Base-by-base conservation (phyloP, 2,888 invertebrate species). In the Gastracanthus pulcherrimus region DNA sequence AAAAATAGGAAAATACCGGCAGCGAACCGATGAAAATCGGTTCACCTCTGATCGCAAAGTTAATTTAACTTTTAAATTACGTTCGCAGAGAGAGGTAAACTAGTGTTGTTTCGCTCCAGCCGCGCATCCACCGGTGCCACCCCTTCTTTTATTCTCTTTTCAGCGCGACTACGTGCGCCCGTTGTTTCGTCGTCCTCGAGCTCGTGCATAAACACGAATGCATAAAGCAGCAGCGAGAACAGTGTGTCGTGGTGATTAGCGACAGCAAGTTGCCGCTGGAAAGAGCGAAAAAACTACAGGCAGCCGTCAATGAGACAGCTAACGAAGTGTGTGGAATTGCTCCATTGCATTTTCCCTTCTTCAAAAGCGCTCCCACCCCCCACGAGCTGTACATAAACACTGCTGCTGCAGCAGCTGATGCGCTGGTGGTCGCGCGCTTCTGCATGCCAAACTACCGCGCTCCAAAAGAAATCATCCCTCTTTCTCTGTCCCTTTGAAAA, bases 21-120 rank as follows among this genome's bases (percentile, higher is more conserved):
- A 45, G 23, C 31, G 13, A 29, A 58, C 19, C n/a, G 29, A 66
- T 81, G 62, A 38, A 67, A 41, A 81, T 78, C 70, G 74, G 34
- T 60, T 74, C 36, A 41, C 36, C 58, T 51, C 60, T 51, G 62
- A 70, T 76, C 58, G 41, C 55, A 3, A 31, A 67, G 60, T 69
- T 77, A 67, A 81, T 81, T 74, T 72, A 81, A 81, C 81, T 77
- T 81, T 77, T 64, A 76, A 76, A 81, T 76, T 55, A 58, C 58
- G 48, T 64, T 38, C 69, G 45, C 6, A n/a, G 75, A 41, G 11
- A 38, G 29, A n/a, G 38, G 0, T 6, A 34, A 36, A 23, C 29
- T 38, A 7, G 1, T 31, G n/a, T 26, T 69, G 34, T 64, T 64
- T 64, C 64, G 7, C 19, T n/a, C n/a, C 48, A 6, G 48, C 48